These are phyloP conservation scores for Percopsis omiscomaycus DNA, from an alignment of 2,797 vertebrate genomes.

Conservation along the genomic window DNA sequence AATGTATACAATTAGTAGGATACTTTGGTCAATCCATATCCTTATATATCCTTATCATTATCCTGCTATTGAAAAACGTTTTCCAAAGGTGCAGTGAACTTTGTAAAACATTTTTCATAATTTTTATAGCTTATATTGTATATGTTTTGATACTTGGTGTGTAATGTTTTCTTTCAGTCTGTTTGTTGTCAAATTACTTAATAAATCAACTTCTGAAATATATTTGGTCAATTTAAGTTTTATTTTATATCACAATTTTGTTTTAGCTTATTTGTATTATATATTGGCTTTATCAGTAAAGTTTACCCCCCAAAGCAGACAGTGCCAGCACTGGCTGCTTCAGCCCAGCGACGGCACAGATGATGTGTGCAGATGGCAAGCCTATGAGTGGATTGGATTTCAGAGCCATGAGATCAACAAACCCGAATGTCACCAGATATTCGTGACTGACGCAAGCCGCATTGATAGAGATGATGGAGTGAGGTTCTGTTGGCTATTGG, in stretches of 20 bases:
- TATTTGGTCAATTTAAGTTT: no score
- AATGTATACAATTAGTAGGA: no score
- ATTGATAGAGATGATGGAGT: constrained; percentile 26
- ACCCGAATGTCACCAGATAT: constrained; percentile 61
- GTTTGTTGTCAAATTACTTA: no score
- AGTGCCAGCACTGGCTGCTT: constrained; percentile 36
- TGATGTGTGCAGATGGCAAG: constrained; percentile 74
- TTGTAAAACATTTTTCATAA: neutral
- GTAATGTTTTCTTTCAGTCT: no score
- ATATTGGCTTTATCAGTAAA: no score
- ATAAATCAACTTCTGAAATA: no score
- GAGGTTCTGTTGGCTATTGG: constrained; percentile 38
- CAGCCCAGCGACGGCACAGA: constrained; percentile 62
- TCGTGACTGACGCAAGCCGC: constrained; percentile 51
- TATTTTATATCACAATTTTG: no score
- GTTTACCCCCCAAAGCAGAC: neutral
- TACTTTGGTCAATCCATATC: no score
- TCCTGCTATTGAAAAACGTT: no score
- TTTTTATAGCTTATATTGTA: neutral
- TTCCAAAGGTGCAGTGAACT: no score
- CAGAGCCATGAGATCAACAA: constrained; percentile 70
- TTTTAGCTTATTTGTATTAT: no score
- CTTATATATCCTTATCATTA: no score
- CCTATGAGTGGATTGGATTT: constrained; percentile 66
- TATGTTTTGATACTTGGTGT: neutral